Conservation (phyloP, 2,888 invertebrate species). For the Melipona beecheii region DNA sequence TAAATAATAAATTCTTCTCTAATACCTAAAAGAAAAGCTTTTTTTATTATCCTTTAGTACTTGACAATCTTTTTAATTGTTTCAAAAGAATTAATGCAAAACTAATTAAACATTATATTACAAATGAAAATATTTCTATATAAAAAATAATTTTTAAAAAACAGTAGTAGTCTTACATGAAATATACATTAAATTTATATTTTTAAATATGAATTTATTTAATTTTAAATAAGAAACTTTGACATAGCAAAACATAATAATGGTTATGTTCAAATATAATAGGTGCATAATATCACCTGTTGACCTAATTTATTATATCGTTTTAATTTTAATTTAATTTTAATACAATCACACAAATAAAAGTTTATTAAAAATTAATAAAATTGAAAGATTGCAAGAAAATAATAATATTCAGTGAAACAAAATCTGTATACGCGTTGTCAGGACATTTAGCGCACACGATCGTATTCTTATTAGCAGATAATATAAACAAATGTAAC, state of each 20-base stretch:
- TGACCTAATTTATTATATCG: constrained; percentile 7
- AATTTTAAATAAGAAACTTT: too few relatives aligned
- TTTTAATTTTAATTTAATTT: not conserved
- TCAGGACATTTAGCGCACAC: too few relatives aligned
- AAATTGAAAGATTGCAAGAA: not conserved
- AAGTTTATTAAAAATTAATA: not conserved
- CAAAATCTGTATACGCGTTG: not conserved
- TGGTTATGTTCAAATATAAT: constrained; percentile 25
- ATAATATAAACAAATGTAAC: not conserved
- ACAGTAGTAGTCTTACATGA: not conserved
- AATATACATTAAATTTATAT: not conserved
- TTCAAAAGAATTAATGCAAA: not conserved
- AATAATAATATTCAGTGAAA: not conserved
- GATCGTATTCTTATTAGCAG: not conserved
- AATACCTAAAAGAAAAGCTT: not conserved
- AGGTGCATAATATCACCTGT: constrained; percentile 40
- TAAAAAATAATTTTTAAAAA: not conserved
- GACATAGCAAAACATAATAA: not conserved
- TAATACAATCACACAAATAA: not conserved
- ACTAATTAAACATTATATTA: not conserved
- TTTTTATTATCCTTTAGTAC: not conserved
- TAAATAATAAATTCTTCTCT: constrained; percentile 20
- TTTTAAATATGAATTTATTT: too few relatives aligned
- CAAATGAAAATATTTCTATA: not conserved
- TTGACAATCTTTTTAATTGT: too few relatives aligned